Percentiles rank a stretch among this genome's conserved stretches.
Evolutionary conservation across 2,113 vertebrate genomes (phyloP).

Genomic region (Diphyllodes magnificus): DNA sequence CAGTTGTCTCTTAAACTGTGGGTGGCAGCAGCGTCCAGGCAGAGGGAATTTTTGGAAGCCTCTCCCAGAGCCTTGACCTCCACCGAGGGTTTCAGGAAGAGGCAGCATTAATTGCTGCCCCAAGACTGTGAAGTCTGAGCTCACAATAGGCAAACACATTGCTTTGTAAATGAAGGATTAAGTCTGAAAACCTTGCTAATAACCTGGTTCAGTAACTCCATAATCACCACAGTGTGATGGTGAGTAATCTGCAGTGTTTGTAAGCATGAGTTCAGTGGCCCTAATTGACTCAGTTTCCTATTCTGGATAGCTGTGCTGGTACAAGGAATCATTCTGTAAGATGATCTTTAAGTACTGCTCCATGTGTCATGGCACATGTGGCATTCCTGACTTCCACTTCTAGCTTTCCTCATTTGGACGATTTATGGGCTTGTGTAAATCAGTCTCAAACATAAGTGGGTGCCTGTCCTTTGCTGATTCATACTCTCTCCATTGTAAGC

Average conservation of each 20-base stretch:
- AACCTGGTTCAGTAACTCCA: conserved; percentile 8
- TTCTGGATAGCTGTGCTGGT: neutral
- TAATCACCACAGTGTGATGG: conserved; percentile 12
- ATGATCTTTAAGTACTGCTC: conserved; percentile 11
- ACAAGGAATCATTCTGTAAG: neutral
- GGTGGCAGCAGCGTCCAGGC: conserved; percentile 30
- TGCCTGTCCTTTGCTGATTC: conserved; percentile 45
- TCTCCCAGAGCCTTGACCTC: neutral
- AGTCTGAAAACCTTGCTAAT: conserved; percentile 25
- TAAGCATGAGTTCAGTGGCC: neutral
- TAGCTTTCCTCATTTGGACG: neutral
- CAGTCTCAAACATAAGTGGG: neutral
- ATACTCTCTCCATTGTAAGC: neutral
- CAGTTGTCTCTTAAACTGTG: conserved; percentile 4
- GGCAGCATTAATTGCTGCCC: conserved; percentile 13
- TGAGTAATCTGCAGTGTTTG: conserved; percentile 35
- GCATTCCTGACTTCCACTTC: conserved; percentile 21
- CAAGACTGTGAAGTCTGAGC: neutral
- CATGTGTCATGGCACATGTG: conserved; percentile 12
- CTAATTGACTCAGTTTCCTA: conserved; percentile 36
- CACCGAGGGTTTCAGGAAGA: conserved; percentile 3
- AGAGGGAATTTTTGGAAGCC: neutral
- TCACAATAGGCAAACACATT: neutral
- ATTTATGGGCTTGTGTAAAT: conserved; percentile 31
- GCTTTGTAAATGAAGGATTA: conserved; percentile 46